phyloP scores from a whole-genome alignment of 1,140 invertebrate species.

The Polyergus mexicanus region DNA sequence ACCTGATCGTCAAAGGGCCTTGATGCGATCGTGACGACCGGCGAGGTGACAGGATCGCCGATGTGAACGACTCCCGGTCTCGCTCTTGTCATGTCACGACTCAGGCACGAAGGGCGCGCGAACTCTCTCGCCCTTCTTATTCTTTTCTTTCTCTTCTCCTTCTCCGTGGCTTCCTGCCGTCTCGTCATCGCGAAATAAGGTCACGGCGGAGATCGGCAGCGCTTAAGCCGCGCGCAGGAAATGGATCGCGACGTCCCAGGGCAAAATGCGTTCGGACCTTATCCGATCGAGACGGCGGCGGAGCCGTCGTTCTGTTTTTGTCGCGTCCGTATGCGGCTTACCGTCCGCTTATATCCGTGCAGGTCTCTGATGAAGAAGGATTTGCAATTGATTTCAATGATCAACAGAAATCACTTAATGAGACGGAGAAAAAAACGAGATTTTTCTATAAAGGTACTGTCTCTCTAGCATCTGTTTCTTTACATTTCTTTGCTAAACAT shows the following conservation, averaged over 20 bases:
- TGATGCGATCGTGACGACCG: slow-evolving; percentile 66
- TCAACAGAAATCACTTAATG: slow-evolving; percentile 5
- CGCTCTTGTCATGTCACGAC: slow-evolving; percentile 48
- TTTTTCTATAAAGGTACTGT: background rate
- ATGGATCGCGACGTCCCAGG: slow-evolving; percentile 45
- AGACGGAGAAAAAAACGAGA: background rate
- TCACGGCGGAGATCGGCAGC: slow-evolving; percentile 57
- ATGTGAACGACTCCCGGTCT: slow-evolving; percentile 18
- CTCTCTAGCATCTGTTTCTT: background rate
- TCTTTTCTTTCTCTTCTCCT: background rate
- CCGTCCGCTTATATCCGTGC: background rate
- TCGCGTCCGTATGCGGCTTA: slow-evolving; percentile 22
- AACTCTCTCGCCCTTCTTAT: background rate
- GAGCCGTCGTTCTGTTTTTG: slow-evolving; percentile 40
- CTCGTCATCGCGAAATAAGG: slow-evolving; percentile 58
- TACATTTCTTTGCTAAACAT: background rate
- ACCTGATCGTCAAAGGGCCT: slow-evolving; percentile 59
- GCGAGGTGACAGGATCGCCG: slow-evolving; percentile 65
- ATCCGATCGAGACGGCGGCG: slow-evolving; percentile 42
- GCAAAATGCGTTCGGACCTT: slow-evolving; percentile 55
- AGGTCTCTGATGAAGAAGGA: slow-evolving; percentile 6
- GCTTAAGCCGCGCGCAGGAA: slow-evolving; percentile 64
- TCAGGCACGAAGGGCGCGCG: slow-evolving; percentile 37
- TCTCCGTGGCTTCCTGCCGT: slow-evolving; percentile 10
- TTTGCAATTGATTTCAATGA: slow-evolving; percentile 17